Evolutionary conservation across 2,888 invertebrate species (phyloP).

Genomic region (Hypena proboscidalis): DNA sequence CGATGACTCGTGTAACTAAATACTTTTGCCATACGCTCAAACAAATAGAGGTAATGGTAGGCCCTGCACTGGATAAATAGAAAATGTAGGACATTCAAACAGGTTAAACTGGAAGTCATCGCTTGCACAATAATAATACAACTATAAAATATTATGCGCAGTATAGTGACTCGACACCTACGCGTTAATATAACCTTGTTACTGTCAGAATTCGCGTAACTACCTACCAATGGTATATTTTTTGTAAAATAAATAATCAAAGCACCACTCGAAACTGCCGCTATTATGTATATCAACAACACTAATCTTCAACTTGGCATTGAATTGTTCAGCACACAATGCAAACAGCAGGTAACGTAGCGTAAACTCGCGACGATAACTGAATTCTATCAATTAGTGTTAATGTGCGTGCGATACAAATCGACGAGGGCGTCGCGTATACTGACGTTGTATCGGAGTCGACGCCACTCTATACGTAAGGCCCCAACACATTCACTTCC

Average conservation of each 20-base stretch:
- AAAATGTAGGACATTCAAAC: slow-evolving; percentile 39
- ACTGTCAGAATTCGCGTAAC: slow-evolving; percentile 40
- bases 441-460: slow-evolving; percentile 64
- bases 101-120: slow-evolving; percentile 43
- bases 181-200: slow-evolving; percentile 45
- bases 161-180: slow-evolving; percentile 34
- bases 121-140: slow-evolving; percentile 49
- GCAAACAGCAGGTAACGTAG: slow-evolving; percentile 39
- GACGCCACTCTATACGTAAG: slow-evolving; percentile 41
- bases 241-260: slow-evolving; percentile 14
- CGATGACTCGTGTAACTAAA: slow-evolving; percentile 8
- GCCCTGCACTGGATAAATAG: background rate
- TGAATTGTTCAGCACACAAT: slow-evolving; percentile 29
- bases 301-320: slow-evolving; percentile 15
- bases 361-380: slow-evolving; percentile 57
- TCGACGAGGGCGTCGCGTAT: slow-evolving; percentile 59
- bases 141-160: slow-evolving; percentile 37
- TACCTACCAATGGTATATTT: slow-evolving; percentile 21
- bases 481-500: slow-evolving; percentile 54
- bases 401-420: slow-evolving; percentile 44
- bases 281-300: slow-evolving; percentile 11
- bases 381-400: slow-evolving; percentile 38
- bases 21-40: background rate
- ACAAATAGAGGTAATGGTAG: background rate
- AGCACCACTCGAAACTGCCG: slow-evolving; percentile 6